Evolutionary conservation across 2,888 invertebrate genomes (phyloP), one percentile per base, ranked within the genome.

Genomic region (Chymomyza caudatula): DNA sequence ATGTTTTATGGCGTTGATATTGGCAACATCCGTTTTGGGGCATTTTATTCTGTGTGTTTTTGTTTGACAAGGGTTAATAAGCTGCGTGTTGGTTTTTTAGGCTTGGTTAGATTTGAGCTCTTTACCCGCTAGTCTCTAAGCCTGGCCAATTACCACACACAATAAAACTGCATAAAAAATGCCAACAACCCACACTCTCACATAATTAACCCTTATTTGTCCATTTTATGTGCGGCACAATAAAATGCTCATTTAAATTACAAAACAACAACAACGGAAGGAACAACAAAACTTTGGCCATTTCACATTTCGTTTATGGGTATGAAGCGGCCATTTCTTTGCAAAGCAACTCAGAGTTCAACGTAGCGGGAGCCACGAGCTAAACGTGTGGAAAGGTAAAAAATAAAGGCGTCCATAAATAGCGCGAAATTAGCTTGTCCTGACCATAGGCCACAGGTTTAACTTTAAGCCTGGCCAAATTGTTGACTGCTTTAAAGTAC

Each of bases 181-280:
- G 3, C 17, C 20, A 19, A 51, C 17, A 51, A 17, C 22, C 51
- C 20, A 17, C 4, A 11, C 51, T 4, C 51, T 11, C 64, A 73
- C 79, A 87, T 88, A 88, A 88, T 87, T 88, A 88, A 86, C 88
- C 87, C 85, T 85, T 87, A 88, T 88, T 88, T 88, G 88, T 83
- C 75, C 84, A 81, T 78, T 87, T 88, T 87, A 88, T 83, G 80
- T 71, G 68, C 77, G 71, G 69, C 77, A 79, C 76, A 84, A 82
- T 87, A 82, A 87, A 87, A 87, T 75, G 60, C 64, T 71, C 73
- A 74, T 86, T 88, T 75, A 82, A 82, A 82, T 82, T 78, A 76
- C 78, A 63, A 69, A 63, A 60, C 22, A 63, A 37, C 29, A 37
- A 37, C 29, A 37, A 13, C 29, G 29, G 29, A 51, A 51, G 20